Conservation (phyloP, 2,888 invertebrate genomes). For the Sarcophaga variegata region DNA sequence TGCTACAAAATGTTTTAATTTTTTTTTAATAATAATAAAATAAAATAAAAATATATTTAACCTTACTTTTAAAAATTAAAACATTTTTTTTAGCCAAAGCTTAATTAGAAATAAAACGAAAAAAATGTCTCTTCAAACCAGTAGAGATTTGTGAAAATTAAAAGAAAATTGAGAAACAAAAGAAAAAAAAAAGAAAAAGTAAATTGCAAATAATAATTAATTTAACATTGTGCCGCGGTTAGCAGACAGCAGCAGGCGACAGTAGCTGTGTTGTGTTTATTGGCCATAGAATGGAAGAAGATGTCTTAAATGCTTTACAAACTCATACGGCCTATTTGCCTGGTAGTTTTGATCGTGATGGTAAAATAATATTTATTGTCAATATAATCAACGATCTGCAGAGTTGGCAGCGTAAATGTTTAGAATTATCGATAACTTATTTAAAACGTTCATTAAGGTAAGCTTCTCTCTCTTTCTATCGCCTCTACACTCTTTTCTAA, state of each 20-base stretch:
- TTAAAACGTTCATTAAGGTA: constrained; percentile 81
- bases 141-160: constrained; percentile 54
- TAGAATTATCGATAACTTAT: constrained; percentile 80
- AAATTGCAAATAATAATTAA: constrained; percentile 29
- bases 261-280: neutral
- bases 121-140: constrained; percentile 47
- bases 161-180: constrained; percentile 18
- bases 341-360: constrained; percentile 86
- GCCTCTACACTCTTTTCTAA: neutral
- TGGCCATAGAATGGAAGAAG: constrained; percentile 82
- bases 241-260: neutral
- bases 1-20: constrained; percentile 21
- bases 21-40: neutral
- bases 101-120: constrained; percentile 22
- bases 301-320: constrained; percentile 84
- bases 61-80: neutral
- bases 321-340: constrained; percentile 85
- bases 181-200: neutral
- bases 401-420: constrained; percentile 81
- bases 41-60: too few relatives aligned
- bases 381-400: constrained; percentile 84
- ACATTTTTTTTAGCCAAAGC: constrained; percentile 25
- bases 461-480: constrained; percentile 67
- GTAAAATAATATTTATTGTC: constrained; percentile 85
- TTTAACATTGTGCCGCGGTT: constrained; percentile 25